Conservation (phyloP, 2,888 invertebrate species). For the Trisateles emortualis region DNA sequence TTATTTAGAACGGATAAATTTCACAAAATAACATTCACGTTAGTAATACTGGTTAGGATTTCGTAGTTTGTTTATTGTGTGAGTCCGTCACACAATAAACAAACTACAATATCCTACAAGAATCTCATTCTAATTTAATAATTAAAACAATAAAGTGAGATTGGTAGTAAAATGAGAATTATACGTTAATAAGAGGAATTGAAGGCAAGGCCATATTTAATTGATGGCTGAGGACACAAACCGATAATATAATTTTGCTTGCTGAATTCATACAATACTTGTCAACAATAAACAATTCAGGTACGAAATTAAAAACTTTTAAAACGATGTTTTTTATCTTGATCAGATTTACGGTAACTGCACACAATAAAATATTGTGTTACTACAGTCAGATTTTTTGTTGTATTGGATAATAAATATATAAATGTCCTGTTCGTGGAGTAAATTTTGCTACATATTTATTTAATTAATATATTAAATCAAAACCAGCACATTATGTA, state of each 20-base stretch:
- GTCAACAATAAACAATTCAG: conserved; percentile 6
- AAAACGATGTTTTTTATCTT: conserved; percentile 4
- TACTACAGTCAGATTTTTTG: neutral
- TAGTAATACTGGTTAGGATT: too few species aligned
- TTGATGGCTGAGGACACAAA: neutral
- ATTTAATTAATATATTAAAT: too few species aligned
- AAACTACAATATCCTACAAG: too few species aligned
- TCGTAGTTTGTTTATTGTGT: too few species aligned
- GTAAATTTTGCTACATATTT: too few species aligned
- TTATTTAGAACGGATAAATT: too few species aligned
- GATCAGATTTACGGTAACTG: neutral
- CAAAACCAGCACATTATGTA: too few species aligned
- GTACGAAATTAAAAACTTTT: conserved; percentile 2
- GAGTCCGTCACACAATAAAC: too few species aligned
- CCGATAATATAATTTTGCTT: neutral
- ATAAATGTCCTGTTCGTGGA: too few species aligned
- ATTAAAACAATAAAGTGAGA: neutral
- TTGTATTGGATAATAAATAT: neutral
- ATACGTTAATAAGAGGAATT: neutral
- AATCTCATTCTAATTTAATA: neutral
- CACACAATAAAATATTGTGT: neutral
- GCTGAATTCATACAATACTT: neutral
- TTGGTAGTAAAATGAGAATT: neutral
- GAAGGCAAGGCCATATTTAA: neutral
- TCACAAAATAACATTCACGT: too few species aligned